phyloP scores from a whole-genome alignment of 1,140 invertebrate genomes.

The Drosophila azteca region DNA sequence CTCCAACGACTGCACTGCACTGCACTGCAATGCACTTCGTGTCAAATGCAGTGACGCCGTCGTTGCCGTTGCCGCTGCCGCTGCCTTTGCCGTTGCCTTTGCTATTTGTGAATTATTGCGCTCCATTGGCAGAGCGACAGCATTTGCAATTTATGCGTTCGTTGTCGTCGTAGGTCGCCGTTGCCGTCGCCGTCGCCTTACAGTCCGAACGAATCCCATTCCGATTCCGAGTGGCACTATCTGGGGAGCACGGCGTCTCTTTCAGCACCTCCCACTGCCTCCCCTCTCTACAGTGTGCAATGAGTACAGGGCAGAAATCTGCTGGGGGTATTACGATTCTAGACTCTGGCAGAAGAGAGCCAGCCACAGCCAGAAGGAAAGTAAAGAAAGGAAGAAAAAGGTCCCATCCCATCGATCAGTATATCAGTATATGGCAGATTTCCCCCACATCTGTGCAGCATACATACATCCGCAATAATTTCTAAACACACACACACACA shows the following conservation, averaged over 20 bases:
- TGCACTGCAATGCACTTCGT: conserved; percentile 51
- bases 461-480: too few species aligned
- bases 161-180: conserved; percentile 54
- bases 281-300: too few species aligned
- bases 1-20: conserved; percentile 36
- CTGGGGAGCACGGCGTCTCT: conserved; percentile 16
- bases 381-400: too few species aligned
- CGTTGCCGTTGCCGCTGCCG: conserved; percentile 18
- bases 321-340: not conserved
- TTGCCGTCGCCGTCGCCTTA: conserved; percentile 24
- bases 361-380: too few species aligned
- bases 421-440: too few species aligned
- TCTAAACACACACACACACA: not conserved
- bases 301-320: too few species aligned
- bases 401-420: too few species aligned
- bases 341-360: too few species aligned
- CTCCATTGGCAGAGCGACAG: conserved; percentile 69
- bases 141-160: conserved; percentile 73
- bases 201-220: conserved; percentile 4
- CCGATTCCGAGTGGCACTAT: conserved; percentile 35
- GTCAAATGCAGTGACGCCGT: conserved; percentile 16
- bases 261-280: not conserved
- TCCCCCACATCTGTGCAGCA: too few species aligned
- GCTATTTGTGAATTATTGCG: conserved; percentile 74
- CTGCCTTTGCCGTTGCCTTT: conserved; percentile 28